These are phyloP conservation scores for Stegophylla sp. DNA, from an alignment of 2,888 invertebrate genomes.

Conservation along the genomic window DNA sequence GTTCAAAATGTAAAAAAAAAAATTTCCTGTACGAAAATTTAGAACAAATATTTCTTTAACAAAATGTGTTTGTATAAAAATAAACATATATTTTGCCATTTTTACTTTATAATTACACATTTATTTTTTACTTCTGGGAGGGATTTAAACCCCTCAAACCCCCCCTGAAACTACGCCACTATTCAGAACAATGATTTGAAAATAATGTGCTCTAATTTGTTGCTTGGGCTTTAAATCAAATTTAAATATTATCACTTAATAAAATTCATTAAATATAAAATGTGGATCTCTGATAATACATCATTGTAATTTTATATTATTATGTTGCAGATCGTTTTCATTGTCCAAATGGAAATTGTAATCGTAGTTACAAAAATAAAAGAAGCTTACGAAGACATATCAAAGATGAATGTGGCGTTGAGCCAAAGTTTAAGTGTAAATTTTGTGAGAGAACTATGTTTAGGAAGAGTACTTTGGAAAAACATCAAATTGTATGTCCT, in stretches of 20 bases:
- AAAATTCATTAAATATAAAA: neutral
- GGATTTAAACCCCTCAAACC: no score
- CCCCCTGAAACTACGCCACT: no score
- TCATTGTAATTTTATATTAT: conserved; percentile 10
- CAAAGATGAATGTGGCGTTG: conserved; percentile 70
- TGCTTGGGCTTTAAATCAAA: conserved; percentile 42
- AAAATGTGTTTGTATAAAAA: conserved; percentile 5
- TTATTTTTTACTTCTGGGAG: no score
- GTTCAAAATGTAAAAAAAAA: no score
- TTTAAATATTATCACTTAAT: conserved; percentile 4
- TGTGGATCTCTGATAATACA: neutral
- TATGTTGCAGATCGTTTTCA: conserved; percentile 37
- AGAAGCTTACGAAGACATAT: conserved; percentile 69
- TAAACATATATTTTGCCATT: neutral
- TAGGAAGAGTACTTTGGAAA: conserved; percentile 60
- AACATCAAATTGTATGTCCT: conserved; percentile 33
- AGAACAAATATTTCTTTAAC: no score
- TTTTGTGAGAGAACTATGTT: conserved; percentile 70
- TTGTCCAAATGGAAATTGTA: conserved; percentile 62
- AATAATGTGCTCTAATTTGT: conserved; percentile 16
- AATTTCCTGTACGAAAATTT: no score
- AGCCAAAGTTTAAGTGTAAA: conserved; percentile 71
- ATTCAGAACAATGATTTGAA: conserved; percentile 6
- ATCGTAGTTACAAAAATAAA: conserved; percentile 69
- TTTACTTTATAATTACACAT: no score